Evolutionary conservation across 1,140 invertebrate genomes (phyloP).

Genomic region (Tetramorium simillimum): DNA sequence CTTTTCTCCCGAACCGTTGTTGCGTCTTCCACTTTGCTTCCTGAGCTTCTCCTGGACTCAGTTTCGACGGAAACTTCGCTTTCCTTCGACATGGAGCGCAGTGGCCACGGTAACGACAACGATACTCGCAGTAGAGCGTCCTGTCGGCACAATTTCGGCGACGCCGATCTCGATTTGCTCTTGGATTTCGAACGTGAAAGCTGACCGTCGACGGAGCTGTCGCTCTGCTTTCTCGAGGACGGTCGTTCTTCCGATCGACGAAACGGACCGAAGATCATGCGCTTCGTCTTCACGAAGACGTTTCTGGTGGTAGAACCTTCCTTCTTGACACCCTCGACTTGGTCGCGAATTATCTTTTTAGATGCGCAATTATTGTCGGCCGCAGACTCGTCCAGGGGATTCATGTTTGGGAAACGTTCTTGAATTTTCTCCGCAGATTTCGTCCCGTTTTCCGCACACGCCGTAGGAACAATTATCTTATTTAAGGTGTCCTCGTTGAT

Average conservation of each 20-base stretch:
- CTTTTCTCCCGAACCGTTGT: neutral
- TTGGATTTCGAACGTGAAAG: slow-evolving; percentile 51
- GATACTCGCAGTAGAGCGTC: slow-evolving; percentile 56
- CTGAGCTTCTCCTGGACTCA: neutral
- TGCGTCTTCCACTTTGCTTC: neutral
- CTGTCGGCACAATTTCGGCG: slow-evolving; percentile 50
- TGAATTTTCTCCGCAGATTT: neutral
- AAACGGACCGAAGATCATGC: slow-evolving; percentile 91
- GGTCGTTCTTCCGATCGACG: slow-evolving; percentile 85
- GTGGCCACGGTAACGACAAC: slow-evolving; percentile 62
- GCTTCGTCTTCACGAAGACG: slow-evolving; percentile 91
- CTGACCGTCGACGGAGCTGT: slow-evolving; percentile 20
- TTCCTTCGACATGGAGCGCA: slow-evolving; percentile 49
- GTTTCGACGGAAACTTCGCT: neutral
- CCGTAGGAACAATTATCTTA: slow-evolving; percentile 78
- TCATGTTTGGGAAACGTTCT: neutral
- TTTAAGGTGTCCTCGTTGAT: slow-evolving; percentile 78
- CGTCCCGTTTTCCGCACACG: neutral
- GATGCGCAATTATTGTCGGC: neutral
- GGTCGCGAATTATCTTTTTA: neutral
- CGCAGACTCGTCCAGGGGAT: neutral
- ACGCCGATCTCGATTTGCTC: slow-evolving; percentile 60
- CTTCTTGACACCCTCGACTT: neutral
- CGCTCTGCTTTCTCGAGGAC: slow-evolving; percentile 72
- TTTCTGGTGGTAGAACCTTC: slow-evolving; percentile 63